phyloP scores from a whole-genome alignment of 2,888 invertebrate species.

The Mythimna albipuncta region DNA sequence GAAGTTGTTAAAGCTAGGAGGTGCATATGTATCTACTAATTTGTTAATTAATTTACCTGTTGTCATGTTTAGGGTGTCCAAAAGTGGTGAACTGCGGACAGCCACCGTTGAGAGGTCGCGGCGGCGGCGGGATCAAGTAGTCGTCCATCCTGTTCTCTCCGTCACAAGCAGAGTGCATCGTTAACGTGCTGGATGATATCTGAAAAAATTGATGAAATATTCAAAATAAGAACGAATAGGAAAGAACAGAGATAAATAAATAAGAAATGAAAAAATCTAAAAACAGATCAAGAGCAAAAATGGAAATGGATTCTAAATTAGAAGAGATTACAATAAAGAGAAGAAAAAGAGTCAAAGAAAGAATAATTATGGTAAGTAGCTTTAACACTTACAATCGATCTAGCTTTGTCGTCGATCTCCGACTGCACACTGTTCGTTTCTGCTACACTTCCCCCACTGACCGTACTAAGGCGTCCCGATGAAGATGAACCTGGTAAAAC shows the following conservation, averaged over 20 bases:
- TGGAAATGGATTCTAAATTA: background rate
- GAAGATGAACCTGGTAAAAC: constrained; percentile 93
- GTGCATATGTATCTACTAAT: no score
- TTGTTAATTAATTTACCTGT: constrained; percentile 68
- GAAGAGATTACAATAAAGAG: background rate
- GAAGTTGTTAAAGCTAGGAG: background rate
- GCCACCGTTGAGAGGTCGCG: constrained; percentile 88
- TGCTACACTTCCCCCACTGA: constrained; percentile 95
- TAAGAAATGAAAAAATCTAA: no score
- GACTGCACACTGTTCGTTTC: constrained; percentile 96
- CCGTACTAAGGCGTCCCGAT: constrained; percentile 95
- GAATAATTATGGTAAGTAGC: background rate
- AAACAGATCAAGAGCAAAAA: background rate
- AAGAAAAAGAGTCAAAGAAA: background rate
- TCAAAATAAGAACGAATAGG: background rate
- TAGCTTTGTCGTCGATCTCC: constrained; percentile 94
- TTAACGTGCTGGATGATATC: constrained; percentile 86
- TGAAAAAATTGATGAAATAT: constrained; percentile 46
- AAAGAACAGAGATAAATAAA: no score
- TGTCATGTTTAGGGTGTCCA: constrained; percentile 86
- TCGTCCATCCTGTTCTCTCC: constrained; percentile 89
- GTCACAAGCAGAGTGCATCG: constrained; percentile 86
- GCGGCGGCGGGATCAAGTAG: constrained; percentile 92
- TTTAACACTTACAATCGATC: constrained; percentile 85
- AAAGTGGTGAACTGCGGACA: constrained; percentile 87